Evolutionary conservation across 2,888 invertebrate species (phyloP), one percentile per base, ranked within the genome.

Genomic region (Chydorus sphaericus): DNA sequence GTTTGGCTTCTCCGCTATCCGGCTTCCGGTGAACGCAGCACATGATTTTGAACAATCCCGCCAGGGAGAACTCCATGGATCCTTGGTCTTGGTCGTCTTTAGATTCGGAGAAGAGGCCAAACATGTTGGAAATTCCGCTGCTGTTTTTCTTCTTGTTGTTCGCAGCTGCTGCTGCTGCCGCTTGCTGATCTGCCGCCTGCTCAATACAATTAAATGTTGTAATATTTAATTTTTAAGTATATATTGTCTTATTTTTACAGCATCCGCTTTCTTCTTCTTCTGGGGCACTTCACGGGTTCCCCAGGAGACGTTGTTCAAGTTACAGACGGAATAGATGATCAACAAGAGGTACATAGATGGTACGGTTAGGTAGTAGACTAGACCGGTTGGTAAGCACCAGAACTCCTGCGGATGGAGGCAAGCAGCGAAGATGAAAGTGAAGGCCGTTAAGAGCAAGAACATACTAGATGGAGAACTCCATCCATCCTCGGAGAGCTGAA

Each of bases 281-380:
- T 67, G 68, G 7, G 66, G 68, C 10, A 74, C 82, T 68, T 93
- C 94, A 59, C 94, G 74, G 0, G 94, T 94, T 5, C 94, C 94
- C 94, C 94, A 94, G 1, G 85, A 82, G 4, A 94, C 86, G 65
- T 90, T 85, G 68, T 94, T 89, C 72, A 94, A 77, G 68, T 94
- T 94, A 67, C 91, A 90, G 28, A 93, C 75, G 0, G 92, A 89
- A 68, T 90, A 94, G 56, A 94, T 84, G 61, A 92, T 83, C 55
- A 94, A 75, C 66, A 94, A 72, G 77, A 94, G 81, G 69, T 93
- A 94, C 85, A 93, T 93, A 61, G 90, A 87, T 0, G 94, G 94
- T 54, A 94, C 89, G 6, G 91, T 87, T 49, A 94, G 80, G 67
- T 86, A 86, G 69, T 94, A 94, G 38, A 94, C 78, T 58, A 79